Base-by-base conservation (phyloP, 2,888 invertebrate species). In the Pardosa pseudoannulata region DNA sequence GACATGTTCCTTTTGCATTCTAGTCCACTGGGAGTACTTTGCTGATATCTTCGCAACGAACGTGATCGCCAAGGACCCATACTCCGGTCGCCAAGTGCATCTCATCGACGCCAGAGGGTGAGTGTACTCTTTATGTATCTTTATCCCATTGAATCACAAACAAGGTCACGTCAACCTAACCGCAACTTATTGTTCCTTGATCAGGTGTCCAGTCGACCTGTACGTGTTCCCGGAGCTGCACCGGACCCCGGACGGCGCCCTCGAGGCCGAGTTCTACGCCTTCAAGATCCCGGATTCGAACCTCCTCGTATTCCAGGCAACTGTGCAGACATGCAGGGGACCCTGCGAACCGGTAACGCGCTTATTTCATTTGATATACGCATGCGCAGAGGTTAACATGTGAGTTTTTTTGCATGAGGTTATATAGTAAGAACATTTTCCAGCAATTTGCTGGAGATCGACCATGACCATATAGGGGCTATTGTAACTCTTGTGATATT, bases 221-320 rank as follows among this genome's bases (percentile, higher is more conserved):
- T 96, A 95, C 90, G 97, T 97, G 0, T 97, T 97, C 93, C 97
- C 97, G 0, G 96, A 97, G 90, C 91, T 97, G 89, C 97, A 97
- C 91, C 95, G 96, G 90, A 94, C 96, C 0, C 94, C 97, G 29
- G 96, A 94, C 90, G 95, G 96, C 0, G 96, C 96, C 2, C 92
- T 97, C 75, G 97, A 97, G 93, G 97, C 97, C 0, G 94, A 96
- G 90, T 97, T 97, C 91, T 97, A 97, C 91, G 97, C 97, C 0
- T 97, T 97, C 91, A 97, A 97, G 92, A 97, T 97, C 89, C 97
- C 97, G 0, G 97, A 97, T 92, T 97, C 97, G 0, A 97, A 97
- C 92, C 97, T 97, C 93, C 92, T 97, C 89, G 96, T 97, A 0
- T 97, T 97, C 90, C 97, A 97, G 92, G 97, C 97, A 0, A 97